A percentile compares a stretch with the other conserved stretches of the same genome.
These are phyloP conservation scores for Urosaurus nigricauda DNA, from an alignment of 2,797 vertebrate species.

Conservation along the genomic window DNA sequence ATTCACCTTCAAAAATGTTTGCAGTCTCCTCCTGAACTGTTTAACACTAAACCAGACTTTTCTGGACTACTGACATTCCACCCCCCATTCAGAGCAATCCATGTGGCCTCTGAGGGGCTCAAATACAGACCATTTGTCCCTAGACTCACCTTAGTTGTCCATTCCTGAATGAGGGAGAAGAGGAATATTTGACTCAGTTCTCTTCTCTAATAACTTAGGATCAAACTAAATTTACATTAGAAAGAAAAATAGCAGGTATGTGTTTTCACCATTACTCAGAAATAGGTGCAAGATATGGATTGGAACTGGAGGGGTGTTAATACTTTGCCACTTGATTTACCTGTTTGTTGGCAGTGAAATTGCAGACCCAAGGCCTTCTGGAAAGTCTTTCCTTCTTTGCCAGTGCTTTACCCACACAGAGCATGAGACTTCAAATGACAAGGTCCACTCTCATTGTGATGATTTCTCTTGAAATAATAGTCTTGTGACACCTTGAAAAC, in stretches of 20 bases:
- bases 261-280: not conserved
- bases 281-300: not conserved
- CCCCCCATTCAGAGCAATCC: no score
- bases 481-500: no score
- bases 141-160: no score
- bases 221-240: not conserved
- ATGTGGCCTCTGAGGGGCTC: no score
- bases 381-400: not conserved
- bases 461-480: not conserved
- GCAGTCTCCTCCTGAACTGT: no score
- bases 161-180: no score
- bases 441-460: not conserved
- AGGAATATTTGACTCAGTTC: not conserved
- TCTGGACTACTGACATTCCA: no score
- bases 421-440: not conserved
- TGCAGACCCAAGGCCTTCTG: not conserved
- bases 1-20: no score
- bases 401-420: not conserved
- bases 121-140: no score
- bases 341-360: not conserved
- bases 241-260: not conserved
- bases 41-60: no score
- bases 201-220: not conserved
- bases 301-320: not conserved
- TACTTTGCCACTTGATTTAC: not conserved